phyloP scores from a whole-genome alignment of 2,113 vertebrate genomes.

The Halcyon senegalensis region DNA sequence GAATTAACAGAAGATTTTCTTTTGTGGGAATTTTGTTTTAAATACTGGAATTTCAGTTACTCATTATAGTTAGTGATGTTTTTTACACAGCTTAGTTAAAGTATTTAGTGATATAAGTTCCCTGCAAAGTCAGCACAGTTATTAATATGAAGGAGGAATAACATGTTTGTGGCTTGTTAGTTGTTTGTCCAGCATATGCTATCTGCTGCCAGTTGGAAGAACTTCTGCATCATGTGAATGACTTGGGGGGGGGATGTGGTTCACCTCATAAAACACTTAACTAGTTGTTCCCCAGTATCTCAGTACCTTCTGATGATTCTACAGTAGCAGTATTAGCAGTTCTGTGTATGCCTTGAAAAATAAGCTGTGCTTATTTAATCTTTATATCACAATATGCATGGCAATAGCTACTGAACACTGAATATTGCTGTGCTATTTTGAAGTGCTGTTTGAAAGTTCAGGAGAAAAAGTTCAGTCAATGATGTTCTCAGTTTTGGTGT shows the following conservation, averaged over 20 bases:
- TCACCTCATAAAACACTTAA: not conserved
- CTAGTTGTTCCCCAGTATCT: not conserved
- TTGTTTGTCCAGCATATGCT: not conserved
- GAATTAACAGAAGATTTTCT: not conserved
- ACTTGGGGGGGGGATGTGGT: not conserved
- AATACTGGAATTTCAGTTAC: not conserved
- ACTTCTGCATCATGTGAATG: not conserved
- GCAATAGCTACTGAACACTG: not conserved
- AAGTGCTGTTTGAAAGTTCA: not conserved
- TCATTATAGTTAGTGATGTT: not conserved
- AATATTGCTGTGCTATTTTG: not conserved
- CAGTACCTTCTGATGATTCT: not conserved
- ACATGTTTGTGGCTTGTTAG: not conserved
- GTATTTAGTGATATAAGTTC: not conserved
- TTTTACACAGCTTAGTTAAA: not conserved
- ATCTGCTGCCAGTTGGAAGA: not conserved
- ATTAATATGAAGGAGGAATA: not conserved
- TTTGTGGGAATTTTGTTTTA: not conserved
- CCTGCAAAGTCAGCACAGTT: not conserved
- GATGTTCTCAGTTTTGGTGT: not conserved
- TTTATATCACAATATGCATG: not conserved
- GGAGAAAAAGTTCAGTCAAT: not conserved
- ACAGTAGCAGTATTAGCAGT: not conserved
- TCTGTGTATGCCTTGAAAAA: not conserved
- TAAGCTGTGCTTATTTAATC: not conserved